Evolutionary conservation across 2,888 invertebrate genomes (phyloP).

Genomic region (Galerucella calmariensis): DNA sequence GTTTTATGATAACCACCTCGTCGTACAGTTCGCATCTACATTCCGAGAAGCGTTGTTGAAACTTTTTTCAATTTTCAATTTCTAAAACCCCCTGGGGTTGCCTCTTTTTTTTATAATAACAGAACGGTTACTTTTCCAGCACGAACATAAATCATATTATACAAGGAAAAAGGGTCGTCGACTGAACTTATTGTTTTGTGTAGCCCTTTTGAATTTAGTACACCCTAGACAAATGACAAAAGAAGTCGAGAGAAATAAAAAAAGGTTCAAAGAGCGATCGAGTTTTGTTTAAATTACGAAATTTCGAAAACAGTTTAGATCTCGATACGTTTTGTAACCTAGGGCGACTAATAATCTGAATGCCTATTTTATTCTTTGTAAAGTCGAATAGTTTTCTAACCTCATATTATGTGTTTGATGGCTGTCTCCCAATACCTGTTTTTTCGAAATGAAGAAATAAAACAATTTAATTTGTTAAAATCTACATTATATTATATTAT

Average conservation of each 20-base stretch:
- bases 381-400: too few species aligned
- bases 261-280: background rate
- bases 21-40: slow-evolving; percentile 12
- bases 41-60: background rate
- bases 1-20: slow-evolving; percentile 10
- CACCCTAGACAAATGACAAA: slow-evolving; percentile 16
- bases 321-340: too few species aligned
- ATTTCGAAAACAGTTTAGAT: too few species aligned
- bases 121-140: slow-evolving; percentile 26
- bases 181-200: slow-evolving; percentile 29
- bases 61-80: slow-evolving; percentile 24
- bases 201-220: slow-evolving; percentile 1
- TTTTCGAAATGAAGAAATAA: too few species aligned
- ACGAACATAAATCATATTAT: slow-evolving; percentile 26
- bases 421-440: too few species aligned
- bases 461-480: too few species aligned
- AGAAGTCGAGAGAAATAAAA: background rate
- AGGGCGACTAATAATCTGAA: too few species aligned
- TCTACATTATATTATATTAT: too few species aligned
- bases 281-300: too few species aligned
- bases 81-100: background rate
- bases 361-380: too few species aligned
- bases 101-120: slow-evolving; percentile 18
- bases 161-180: slow-evolving; percentile 9
- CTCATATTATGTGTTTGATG: too few species aligned